Base-by-base conservation (phyloP, 1,140 invertebrate species). In the Drosophila neocordata region DNA sequence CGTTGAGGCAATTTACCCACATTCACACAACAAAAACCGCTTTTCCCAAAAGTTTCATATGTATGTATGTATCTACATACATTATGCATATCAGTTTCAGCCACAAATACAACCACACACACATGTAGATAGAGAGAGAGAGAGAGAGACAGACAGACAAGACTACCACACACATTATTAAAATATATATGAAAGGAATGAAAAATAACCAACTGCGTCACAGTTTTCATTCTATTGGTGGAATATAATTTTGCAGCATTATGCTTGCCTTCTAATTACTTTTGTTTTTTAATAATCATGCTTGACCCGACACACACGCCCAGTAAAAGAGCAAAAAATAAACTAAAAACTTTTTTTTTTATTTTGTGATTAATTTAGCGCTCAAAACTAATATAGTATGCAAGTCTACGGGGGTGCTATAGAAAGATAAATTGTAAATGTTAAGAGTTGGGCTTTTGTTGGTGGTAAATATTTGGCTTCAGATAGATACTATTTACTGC, bases 251-350 rank as follows among this genome's bases (percentile, higher is more conserved):
- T 52, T 56, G 44, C 38, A 64, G 31, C 77, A 82, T 69, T 67
- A 78, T 67, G 69, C 60, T 71, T 11, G 44, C 66, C 55, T 65
- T 81, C 73, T 87, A 85, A 85, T 85, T 85, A 80, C 82, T 85
- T 85, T 85, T 85, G 81, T 85, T 85, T 85, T 84, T 85, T 87
- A 85, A 85, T 88, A 87, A 82, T 82, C 82, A 82, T 70, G 64
- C 78, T 77, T 77, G 69, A 87, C 81, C 80, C 77, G 57, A 61
- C 52, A 61, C 27, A n/a, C 66, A 37, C 35, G 37, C 38, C 12
- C 37, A 60, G 27, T 13, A 2, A 1, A 31, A 31, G 27, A 31
- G n/a, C 34, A 63, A 20, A 20, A 59, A 51, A 62, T 18, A 56
- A 15, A 55, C 58, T 51, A n/a, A 24, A 59, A 58, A 75, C 64